Evolutionary conservation across 2,797 vertebrate genomes (phyloP), one percentile per base, ranked within the genome.

Genomic region (Vultur gryphus): DNA sequence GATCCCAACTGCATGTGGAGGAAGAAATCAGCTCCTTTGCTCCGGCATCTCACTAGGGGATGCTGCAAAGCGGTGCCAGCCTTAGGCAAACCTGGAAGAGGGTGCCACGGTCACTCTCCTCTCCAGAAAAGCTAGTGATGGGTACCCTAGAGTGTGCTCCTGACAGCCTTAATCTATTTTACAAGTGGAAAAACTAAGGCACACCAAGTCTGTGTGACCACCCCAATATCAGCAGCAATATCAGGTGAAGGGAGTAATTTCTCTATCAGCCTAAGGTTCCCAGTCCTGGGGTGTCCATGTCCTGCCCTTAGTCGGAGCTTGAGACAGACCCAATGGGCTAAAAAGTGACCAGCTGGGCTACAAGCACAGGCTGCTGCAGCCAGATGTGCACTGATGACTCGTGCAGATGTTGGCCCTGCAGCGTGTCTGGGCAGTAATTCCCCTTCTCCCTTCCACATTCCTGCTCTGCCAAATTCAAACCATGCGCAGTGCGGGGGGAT

Each of bases 391-490:
- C 87, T 96, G 96, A 97, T 96, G 94, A 85, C 84, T 96, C 57
- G 1, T n/a, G 54, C 96, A 97, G 97, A 96, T 96, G 97, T 96
- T 95, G 97, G 95, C 95, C 96, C 90, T 26, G 90, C 71, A 80
- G 92, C 76, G 0, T 0, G 31, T 95, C 93, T 71, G 84, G 92
- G 84, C 88, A 90, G 55, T 92, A 95, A 95, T 95, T 97, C 96
- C 87, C 82, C n/a, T 85, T 96, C 81, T 97, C 75, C 87, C 14
- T 83, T 91, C 52, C 54, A 92, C 95, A 93, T 93, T 97, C 93
- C 92, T 87, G 69, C 69, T 75, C 86, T 87, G 75, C 76, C 94
- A 97, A 97, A 97, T 96, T 95, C 93, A 97, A 97, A 97, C 93
- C 95, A 97, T 87, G 92, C 69, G 0, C 54, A 5, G 57, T 31